Evolutionary conservation across 2,888 invertebrate genomes (phyloP).

Genomic region (Parthenolecanium corni): DNA sequence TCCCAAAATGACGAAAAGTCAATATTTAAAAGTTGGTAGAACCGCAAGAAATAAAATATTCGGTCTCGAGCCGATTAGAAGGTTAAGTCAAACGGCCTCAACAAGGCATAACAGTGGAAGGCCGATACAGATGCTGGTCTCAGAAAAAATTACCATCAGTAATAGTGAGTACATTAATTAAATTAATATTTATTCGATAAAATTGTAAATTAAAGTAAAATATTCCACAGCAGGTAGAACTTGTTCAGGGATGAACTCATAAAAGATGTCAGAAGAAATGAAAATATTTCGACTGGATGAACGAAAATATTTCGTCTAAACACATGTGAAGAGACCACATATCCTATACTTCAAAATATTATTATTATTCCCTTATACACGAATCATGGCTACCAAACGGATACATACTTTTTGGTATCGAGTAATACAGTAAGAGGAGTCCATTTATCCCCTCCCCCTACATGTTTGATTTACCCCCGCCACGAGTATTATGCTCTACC

Average conservation of each 20-base stretch:
- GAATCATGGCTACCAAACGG: no score
- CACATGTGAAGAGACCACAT: no score
- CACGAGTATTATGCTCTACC: no score
- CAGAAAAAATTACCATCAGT: slow-evolving; percentile 61
- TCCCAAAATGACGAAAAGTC: slow-evolving; percentile 43
- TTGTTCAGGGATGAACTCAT: neutral
- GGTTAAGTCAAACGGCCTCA: slow-evolving; percentile 8
- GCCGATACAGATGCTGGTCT: slow-evolving; percentile 68
- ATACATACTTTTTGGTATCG: no score
- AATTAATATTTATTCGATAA: neutral
- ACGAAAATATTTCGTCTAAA: no score
- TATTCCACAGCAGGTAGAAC: neutral
- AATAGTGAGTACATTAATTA: slow-evolving; percentile 53
- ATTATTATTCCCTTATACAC: no score
- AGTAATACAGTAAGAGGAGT: no score
- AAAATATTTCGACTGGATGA: no score
- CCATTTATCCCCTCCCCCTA: no score
- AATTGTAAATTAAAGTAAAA: neutral
- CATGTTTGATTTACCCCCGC: no score
- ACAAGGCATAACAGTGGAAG: slow-evolving; percentile 37
- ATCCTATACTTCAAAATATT: no score
- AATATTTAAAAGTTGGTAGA: slow-evolving; percentile 64
- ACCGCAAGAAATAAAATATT: slow-evolving; percentile 59
- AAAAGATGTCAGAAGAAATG: no score
- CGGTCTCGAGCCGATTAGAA: slow-evolving; percentile 45